Base-by-base conservation (phyloP, 2,888 invertebrate genomes). In the Agrochola circellaris region DNA sequence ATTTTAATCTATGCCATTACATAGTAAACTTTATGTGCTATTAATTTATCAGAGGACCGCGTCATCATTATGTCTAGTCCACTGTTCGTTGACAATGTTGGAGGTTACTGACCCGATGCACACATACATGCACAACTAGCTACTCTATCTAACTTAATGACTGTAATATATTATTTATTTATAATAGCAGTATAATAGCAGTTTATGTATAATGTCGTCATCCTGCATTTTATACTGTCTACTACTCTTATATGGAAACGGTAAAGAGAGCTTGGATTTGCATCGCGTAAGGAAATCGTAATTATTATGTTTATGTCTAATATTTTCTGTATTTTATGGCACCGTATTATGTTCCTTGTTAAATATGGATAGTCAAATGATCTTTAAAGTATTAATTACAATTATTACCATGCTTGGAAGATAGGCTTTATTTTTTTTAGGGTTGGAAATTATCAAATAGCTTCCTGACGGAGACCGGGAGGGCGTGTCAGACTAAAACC, bases 31-130 rank as follows among this genome's bases (percentile, higher is more conserved):
- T 79, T 66, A 81, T 75, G 60, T 61, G 68, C 77, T 66, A 77
- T 72, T 70, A 34, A 66, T 73, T 75, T 75, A 82, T 87, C 84
- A 72, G 77, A 62, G 45, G n/a, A 9, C 67, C 62, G 58, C 67
- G 70, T 64, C 76, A 73, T 81, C 80, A 87, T 87, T 64, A 81
- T 65, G 82, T 82, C 73, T 82, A 77, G 79, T 56, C 60, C 51
- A 42, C 17, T 82, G 64, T 34, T 23, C 75, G 79, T 66, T 88
- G 77, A 88, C 85, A 87, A 87, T 87, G 83, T 78, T n/a, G 69
- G 81, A 84, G 87, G 73, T 38, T 73, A 45, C 17, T 77, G 83
- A 85, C 82, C 88, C 60, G 62, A 48, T 61, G 58, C 65, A 86
- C 73, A 81, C 81, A 81, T 34, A 67, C 34, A 9, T 75, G 56